Conservation (phyloP, 2,888 invertebrate species). For the Drosophila buzzatii region DNA sequence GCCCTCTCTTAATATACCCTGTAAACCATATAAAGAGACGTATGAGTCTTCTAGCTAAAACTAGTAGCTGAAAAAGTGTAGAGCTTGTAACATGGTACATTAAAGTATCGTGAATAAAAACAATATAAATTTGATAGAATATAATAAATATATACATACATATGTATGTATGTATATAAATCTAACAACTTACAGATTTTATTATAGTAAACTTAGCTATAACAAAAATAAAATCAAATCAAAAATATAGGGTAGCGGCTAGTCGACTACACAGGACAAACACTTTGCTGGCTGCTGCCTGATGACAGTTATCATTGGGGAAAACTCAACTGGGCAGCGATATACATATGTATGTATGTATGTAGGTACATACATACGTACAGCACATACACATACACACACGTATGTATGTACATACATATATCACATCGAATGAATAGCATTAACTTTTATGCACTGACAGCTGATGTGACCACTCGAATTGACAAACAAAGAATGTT, state of each 20-base stretch:
- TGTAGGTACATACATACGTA: not conserved
- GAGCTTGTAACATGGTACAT: too few species aligned
- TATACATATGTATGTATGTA: too few species aligned
- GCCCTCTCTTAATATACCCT: slow-evolving; percentile 6
- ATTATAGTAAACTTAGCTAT: not conserved
- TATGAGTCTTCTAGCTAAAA: not conserved
- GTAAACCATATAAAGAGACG: not conserved
- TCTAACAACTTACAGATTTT: not conserved
- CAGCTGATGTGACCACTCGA: slow-evolving; percentile 40
- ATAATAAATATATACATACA: not conserved
- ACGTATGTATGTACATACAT: not conserved
- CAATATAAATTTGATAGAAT: not conserved
- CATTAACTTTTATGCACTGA: slow-evolving; percentile 40
- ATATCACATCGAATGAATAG: slow-evolving; percentile 23
- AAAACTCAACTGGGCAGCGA: slow-evolving; percentile 38
- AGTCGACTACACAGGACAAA: not conserved
- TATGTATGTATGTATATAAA: not conserved
- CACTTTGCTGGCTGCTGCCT: slow-evolving; percentile 5
- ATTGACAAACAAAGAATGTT: slow-evolving; percentile 11
- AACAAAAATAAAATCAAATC: not conserved
- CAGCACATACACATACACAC: not conserved
- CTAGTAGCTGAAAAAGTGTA: too few species aligned
- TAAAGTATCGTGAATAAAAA: too few species aligned
- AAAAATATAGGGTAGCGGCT: not conserved
- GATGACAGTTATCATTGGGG: slow-evolving; percentile 54